These are phyloP conservation scores for Trididemnum nubilum DNA, from an alignment of 23 tunicate species.

Conservation along the genomic window DNA sequence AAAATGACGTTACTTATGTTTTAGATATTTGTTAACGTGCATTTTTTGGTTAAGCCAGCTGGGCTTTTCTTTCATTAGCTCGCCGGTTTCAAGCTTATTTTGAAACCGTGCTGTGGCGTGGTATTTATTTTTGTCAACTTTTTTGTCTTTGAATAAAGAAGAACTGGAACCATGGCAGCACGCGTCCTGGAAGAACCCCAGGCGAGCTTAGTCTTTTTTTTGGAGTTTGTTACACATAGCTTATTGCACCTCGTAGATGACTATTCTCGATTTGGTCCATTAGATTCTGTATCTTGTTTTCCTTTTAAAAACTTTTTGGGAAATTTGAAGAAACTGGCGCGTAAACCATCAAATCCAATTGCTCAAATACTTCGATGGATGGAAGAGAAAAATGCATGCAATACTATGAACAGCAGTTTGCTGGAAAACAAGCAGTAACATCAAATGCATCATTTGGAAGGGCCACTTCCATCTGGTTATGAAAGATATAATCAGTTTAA, in stretches of 20 bases:
- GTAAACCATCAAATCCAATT: slow-evolving; percentile 15
- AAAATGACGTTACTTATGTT: too few species aligned
- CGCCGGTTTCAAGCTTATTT: too few species aligned
- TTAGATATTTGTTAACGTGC: too few species aligned
- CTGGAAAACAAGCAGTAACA: not conserved
- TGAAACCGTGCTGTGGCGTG: too few species aligned
- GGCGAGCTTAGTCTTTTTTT: too few species aligned
- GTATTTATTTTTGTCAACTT: too few species aligned
- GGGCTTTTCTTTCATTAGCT: too few species aligned
- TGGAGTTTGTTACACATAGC: slow-evolving; percentile 25
- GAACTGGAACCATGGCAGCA: too few species aligned
- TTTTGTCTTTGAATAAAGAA: too few species aligned
- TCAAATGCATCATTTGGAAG: slow-evolving; percentile 3
- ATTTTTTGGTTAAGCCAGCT: too few species aligned
- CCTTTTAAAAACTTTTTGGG: slow-evolving; percentile 48
- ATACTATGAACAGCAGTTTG: not conserved
- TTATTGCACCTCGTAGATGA: slow-evolving; percentile 42
- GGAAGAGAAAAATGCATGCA: slow-evolving; percentile 3
- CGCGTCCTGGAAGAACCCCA: too few species aligned
- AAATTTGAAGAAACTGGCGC: slow-evolving; percentile 7
- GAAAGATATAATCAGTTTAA: slow-evolving; percentile 17
- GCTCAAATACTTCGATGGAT: slow-evolving; percentile 10
- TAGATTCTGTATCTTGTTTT: slow-evolving; percentile 43
- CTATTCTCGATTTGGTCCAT: slow-evolving; percentile 24
- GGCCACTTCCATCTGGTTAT: slow-evolving; percentile 26